Evolutionary conservation across 2,797 vertebrate species (phyloP), one percentile per base, ranked within the genome.

Genomic region (Neostethus bicornis): DNA sequence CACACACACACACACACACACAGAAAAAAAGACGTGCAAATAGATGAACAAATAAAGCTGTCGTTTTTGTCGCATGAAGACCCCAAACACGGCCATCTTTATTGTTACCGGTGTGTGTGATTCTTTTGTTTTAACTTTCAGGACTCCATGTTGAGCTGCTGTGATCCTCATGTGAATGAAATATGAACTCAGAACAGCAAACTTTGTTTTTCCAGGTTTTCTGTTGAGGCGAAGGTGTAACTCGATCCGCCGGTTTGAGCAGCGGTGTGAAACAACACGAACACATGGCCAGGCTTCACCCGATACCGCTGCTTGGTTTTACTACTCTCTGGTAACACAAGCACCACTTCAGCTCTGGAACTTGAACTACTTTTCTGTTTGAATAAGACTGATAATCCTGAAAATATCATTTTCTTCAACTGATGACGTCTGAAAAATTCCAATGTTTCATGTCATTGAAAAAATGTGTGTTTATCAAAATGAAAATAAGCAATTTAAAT

Each of bases 121-220:
- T 26, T 58, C 4, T 62, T 49, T 53, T 55, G 76, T 66, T 71
- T 60, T 25, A 38, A 26, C 45, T 66, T 63, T 64, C 57, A 63
- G 42, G 39, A 28, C 57, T 64, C 73, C 43, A 38, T 26, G 16
- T 16, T 62, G 67, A 64, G 59, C 54, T 16, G 45, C 48, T 31
- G 29, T 39, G 45, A 77, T 63, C 48, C 61, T 38, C 51, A 28
- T 44, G 45, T 44, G 56, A 51, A 61, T 56, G 41, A 61, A 78
- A 76, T 71, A 69, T 59, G 39, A 85, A 68, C 63, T 65, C 68
- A 62, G 35, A 66, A 70, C 51, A 62, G 48, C 43, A 51, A 74
- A 69, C 66, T 48, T 66, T 70, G 61, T 61, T 75, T 76, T 57
- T 45, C 43, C 32, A 71, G 47, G 52, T 74, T 59, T 29, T 35